Evolutionary conservation across 2,797 vertebrate genomes (phyloP).

Genomic region (Antrozous pallidus): DNA sequence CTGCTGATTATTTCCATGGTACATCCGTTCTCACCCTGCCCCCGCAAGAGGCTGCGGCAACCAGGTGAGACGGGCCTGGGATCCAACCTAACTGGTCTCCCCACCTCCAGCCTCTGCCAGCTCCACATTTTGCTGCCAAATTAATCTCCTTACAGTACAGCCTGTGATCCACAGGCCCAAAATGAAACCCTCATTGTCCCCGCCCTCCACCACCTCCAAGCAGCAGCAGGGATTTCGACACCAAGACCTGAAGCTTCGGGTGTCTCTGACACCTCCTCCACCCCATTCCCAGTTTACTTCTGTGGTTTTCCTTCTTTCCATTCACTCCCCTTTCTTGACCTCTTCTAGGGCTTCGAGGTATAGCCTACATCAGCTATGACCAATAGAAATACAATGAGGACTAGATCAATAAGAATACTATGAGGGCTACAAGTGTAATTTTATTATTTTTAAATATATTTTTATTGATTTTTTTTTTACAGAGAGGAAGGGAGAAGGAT

Average conservation of each 20-base stretch:
- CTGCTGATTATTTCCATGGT: neutral
- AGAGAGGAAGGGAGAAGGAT: too few species aligned
- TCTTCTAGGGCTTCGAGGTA: neutral
- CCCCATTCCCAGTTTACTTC: neutral
- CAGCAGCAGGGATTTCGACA: neutral
- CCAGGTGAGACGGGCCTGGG: neutral
- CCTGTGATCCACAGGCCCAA: neutral
- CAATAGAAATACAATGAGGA: neutral
- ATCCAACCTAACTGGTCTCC: constrained; percentile 48
- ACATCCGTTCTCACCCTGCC: neutral
- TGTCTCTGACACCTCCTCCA: neutral
- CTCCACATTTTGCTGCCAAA: constrained; percentile 9
- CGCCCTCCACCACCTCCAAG: neutral
- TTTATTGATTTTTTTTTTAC: too few species aligned
- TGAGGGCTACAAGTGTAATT: neutral
- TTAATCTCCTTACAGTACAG: neutral
- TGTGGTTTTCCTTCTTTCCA: neutral
- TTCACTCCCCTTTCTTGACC: neutral
- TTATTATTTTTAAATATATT: constrained; percentile 12
- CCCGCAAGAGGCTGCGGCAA: neutral
- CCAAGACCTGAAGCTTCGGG: neutral
- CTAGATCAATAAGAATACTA: neutral
- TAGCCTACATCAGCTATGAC: neutral
- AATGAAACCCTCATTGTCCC: neutral
- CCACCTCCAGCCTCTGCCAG: neutral